Conservation (phyloP, 2,888 invertebrate species). For the Cosmia trapezina region DNA sequence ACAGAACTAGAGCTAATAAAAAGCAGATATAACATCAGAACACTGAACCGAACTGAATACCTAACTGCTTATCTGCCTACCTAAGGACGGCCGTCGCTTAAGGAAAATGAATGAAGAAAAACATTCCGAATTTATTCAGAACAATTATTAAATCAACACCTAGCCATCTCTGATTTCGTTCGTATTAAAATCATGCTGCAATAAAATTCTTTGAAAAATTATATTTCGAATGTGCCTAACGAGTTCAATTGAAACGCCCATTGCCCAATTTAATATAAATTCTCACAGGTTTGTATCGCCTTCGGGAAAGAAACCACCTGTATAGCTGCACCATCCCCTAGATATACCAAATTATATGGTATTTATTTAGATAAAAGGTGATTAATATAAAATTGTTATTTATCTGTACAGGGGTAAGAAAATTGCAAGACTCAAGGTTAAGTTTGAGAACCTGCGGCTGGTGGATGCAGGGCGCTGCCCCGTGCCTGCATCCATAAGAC, state of each 20-base stretch:
- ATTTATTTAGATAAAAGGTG: not conserved
- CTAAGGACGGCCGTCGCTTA: not conserved
- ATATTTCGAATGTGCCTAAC: not conserved
- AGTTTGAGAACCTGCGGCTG: not conserved
- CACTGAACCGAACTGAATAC: not conserved
- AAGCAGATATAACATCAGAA: no score
- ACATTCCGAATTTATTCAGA: not conserved
- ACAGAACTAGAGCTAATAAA: not conserved
- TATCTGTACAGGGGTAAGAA: constrained; percentile 12
- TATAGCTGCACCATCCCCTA: not conserved
- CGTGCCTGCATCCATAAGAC: constrained; percentile 20
- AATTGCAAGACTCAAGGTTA: constrained; percentile 31
- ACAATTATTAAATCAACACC: not conserved
- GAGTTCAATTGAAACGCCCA: not conserved
- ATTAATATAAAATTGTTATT: not conserved
- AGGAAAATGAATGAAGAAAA: not conserved
- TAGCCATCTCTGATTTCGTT: no score
- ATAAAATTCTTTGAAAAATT: not conserved
- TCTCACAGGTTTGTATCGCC: not conserved
- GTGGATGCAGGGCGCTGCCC: constrained; percentile 10
- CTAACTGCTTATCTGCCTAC: no score
- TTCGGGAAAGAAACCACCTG: not conserved
- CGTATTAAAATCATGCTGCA: not conserved
- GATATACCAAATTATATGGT: not conserved
- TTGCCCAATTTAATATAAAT: not conserved